A percentile compares a stretch with the other conserved stretches of the same genome.
Evolutionary conservation across 2,113 vertebrate genomes (phyloP).

Genomic region (Xenus cinereus): DNA sequence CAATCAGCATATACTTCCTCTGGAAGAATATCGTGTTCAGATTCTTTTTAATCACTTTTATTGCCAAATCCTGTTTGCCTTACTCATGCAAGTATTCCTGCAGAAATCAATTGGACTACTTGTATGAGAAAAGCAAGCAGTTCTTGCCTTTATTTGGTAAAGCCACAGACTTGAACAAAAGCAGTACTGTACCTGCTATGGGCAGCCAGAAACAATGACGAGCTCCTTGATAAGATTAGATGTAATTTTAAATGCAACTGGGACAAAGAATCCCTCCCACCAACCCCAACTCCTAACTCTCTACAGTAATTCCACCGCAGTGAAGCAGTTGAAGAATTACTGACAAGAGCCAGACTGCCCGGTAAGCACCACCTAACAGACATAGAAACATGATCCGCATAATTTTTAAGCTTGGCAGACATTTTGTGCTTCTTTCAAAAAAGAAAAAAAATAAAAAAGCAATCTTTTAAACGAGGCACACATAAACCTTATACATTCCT

Average conservation of each 20-base stretch:
- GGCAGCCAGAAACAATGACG: slow-evolving; percentile 81
- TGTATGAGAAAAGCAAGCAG: slow-evolving; percentile 47
- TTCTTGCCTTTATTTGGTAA: slow-evolving; percentile 78
- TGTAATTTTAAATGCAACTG: slow-evolving; percentile 78
- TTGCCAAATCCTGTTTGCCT: slow-evolving; percentile 43
- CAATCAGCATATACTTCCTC: slow-evolving; percentile 71
- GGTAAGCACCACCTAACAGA: slow-evolving; percentile 70
- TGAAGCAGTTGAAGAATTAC: slow-evolving; percentile 74
- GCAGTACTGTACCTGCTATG: slow-evolving; percentile 85
- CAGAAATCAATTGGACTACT: slow-evolving; percentile 20
- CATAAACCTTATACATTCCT: not conserved
- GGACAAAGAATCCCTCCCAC: slow-evolving; percentile 78
- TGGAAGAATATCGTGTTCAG: slow-evolving; percentile 77
- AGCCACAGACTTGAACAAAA: slow-evolving; percentile 85
- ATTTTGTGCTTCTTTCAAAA: slow-evolving; percentile 65
- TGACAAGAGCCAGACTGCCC: slow-evolving; percentile 74
- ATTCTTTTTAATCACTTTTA: slow-evolving; percentile 72
- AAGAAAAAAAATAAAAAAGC: not conserved
- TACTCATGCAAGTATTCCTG: not conserved
- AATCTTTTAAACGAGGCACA: slow-evolving; percentile 52
- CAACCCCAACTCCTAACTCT: slow-evolving; percentile 66
- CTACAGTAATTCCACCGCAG: slow-evolving; percentile 76
- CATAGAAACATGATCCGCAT: slow-evolving; percentile 73
- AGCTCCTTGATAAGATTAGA: slow-evolving; percentile 86
- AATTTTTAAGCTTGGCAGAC: slow-evolving; percentile 74